phyloP scores from a whole-genome alignment of 2,888 invertebrate genomes.

The Reticulitermes lucifugus region DNA sequence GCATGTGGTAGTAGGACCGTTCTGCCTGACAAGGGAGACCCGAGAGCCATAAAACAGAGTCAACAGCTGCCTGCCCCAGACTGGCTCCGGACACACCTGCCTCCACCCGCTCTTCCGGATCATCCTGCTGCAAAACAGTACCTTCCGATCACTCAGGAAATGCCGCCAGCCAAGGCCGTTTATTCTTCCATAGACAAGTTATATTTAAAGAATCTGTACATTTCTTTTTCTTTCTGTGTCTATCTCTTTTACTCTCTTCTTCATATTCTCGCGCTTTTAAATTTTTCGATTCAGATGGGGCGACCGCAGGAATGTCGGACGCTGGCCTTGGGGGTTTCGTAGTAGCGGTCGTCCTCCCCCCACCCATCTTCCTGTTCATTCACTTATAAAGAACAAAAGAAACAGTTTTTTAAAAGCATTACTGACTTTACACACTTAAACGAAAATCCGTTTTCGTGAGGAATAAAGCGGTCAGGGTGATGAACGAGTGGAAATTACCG shows the following conservation, averaged over 20 bases:
- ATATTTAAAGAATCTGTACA: neutral
- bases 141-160: slow-evolving; percentile 22
- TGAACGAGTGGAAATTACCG: too few relatives aligned
- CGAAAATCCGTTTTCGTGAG: too few relatives aligned
- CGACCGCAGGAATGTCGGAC: slow-evolving; percentile 47
- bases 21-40: slow-evolving; percentile 50
- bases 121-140: slow-evolving; percentile 16
- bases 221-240: neutral
- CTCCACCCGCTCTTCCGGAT: slow-evolving; percentile 45
- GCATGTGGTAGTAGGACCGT: slow-evolving; percentile 49
- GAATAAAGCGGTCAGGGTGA: too few relatives aligned
- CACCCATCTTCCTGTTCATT: neutral
- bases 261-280: neutral
- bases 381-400: neutral
- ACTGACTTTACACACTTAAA: too few relatives aligned
- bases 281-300: neutral
- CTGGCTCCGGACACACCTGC: slow-evolving; percentile 46
- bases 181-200: slow-evolving; percentile 9
- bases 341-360: neutral
- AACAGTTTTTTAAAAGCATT: neutral
- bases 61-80: slow-evolving; percentile 46
- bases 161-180: slow-evolving; percentile 22
- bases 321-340: neutral
- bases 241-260: neutral
- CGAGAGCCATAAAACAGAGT: slow-evolving; percentile 32